These are phyloP conservation scores for Montifringilla adamsi DNA, from an alignment of 2,113 vertebrate genomes.

Conservation along the genomic window DNA sequence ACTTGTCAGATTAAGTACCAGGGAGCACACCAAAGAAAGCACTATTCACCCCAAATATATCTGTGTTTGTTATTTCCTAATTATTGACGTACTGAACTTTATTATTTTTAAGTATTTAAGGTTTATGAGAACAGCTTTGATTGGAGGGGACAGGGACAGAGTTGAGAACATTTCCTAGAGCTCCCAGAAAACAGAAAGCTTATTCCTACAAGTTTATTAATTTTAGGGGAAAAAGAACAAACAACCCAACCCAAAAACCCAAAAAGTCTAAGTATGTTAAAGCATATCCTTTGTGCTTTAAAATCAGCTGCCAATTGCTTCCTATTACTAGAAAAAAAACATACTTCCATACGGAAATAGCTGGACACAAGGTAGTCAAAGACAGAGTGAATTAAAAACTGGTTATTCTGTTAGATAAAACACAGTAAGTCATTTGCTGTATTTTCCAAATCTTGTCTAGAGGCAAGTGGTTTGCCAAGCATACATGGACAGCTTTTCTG, in stretches of 20 bases:
- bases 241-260: neutral
- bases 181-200: neutral
- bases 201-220: neutral
- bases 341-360: neutral
- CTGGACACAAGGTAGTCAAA: neutral
- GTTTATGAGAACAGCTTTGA: neutral
- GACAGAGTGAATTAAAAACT: neutral
- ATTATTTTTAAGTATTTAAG: neutral
- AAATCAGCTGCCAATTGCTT: neutral
- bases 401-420: neutral
- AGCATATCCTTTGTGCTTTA: neutral
- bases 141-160: neutral
- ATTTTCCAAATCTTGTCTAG: neutral
- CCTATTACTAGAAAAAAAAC: neutral
- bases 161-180: neutral
- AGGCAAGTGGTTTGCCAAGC: neutral
- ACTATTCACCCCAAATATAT: neutral
- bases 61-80: neutral
- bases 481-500: neutral
- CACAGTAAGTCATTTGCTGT: neutral
- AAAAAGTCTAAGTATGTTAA: neutral
- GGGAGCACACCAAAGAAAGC: neutral
- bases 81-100: neutral
- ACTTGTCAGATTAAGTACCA: neutral
- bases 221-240: neutral